Conservation (phyloP, 2,113 vertebrate species). For the Candoia aspera region DNA sequence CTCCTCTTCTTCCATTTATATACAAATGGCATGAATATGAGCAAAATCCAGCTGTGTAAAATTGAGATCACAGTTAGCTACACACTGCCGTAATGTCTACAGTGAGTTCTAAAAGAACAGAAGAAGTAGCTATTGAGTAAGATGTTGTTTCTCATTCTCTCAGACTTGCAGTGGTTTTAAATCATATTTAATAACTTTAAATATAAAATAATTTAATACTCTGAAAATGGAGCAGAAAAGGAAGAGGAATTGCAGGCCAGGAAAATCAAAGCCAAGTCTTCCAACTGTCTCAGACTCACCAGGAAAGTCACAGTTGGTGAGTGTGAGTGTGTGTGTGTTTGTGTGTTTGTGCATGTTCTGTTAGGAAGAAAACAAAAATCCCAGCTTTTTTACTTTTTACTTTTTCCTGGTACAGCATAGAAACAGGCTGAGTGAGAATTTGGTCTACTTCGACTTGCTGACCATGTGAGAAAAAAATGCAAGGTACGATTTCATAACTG, state of each 20-base stretch:
- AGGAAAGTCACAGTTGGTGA: too few species aligned
- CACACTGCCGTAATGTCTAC: background rate
- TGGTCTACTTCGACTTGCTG: too few species aligned
- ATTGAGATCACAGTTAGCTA: background rate
- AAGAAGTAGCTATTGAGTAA: background rate
- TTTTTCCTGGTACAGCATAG: too few species aligned
- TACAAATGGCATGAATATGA: background rate
- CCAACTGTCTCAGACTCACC: too few species aligned
- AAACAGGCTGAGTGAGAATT: too few species aligned
- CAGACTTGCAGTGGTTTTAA: background rate
- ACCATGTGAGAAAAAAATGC: too few species aligned
- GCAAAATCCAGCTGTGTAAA: background rate
- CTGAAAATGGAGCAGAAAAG: background rate
- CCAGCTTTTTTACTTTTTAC: too few species aligned
- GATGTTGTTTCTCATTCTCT: background rate
- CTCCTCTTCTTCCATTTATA: too few species aligned
- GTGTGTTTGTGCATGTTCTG: too few species aligned
- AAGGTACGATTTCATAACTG: too few species aligned
- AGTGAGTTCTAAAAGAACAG: background rate
- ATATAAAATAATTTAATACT: background rate
- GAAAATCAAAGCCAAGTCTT: conserved; percentile 22
- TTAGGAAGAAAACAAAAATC: too few species aligned
- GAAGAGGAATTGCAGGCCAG: conserved; percentile 12
- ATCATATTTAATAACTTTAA: conserved; percentile 34
- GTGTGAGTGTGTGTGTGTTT: too few species aligned